These are phyloP conservation scores for Protophormia terraenovae DNA, from an alignment of 2,888 invertebrate species.

Conservation along the genomic window DNA sequence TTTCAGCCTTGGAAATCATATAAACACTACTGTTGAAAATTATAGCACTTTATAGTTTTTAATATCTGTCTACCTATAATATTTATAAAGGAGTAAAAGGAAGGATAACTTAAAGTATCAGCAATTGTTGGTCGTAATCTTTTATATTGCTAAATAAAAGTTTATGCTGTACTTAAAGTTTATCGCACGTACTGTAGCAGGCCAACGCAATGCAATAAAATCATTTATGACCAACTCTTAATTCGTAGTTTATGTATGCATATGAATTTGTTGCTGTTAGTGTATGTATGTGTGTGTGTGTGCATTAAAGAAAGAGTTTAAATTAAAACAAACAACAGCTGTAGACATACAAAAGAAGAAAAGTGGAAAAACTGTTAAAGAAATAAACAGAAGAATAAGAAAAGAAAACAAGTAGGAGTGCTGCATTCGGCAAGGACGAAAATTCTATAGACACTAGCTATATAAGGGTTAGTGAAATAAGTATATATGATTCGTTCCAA, in stretches of 20 bases:
- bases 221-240: constrained; percentile 30
- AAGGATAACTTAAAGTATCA: neutral
- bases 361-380: neutral
- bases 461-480: no score
- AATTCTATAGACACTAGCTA: no score
- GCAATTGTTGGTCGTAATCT: constrained; percentile 8
- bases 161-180: constrained; percentile 23
- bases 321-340: neutral
- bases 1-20: constrained; percentile 4
- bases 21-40: constrained; percentile 34
- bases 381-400: no score
- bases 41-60: constrained; percentile 29
- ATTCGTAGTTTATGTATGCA: neutral
- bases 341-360: neutral
- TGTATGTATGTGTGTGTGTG: neutral
- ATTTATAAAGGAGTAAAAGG: neutral
- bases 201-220: constrained; percentile 23
- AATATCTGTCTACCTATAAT: neutral
- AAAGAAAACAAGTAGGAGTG: no score
- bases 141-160: constrained; percentile 11
- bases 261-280: neutral
- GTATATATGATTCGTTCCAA: no score
- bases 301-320: neutral
- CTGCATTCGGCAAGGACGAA: no score
- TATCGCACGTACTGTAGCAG: constrained; percentile 23